Evolutionary conservation across 2,797 vertebrate species (phyloP), one percentile per base, ranked within the genome.

Genomic region (Liasis olivaceus): DNA sequence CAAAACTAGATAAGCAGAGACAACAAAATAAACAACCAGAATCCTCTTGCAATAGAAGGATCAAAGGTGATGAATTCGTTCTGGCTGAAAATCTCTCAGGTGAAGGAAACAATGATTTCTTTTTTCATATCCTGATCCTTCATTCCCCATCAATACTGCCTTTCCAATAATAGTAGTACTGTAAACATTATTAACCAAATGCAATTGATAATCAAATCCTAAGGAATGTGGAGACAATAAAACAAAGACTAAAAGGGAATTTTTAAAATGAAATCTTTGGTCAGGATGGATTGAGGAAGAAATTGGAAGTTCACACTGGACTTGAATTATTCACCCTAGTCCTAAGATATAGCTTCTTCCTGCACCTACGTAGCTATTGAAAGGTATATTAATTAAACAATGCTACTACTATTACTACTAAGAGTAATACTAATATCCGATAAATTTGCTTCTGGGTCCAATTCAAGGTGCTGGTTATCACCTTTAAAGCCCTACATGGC

Each of bases 1-100:
- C 88, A 86, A 93, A 89, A 36, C 87, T 22, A 93, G 69, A 94
- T 93, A 88, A 94, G 72, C 84, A 86, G 64, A 54, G 87, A 92
- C 17, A 47, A 85, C 26, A 92, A 88, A 90, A 93, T 88, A 62
- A 92, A 72, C 72, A 92, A 88, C 93, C 31, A 5, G 69, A 93
- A 90, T n/a, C n/a, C 2, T 36, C 86, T 58, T 36, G 87, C 89
- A 87, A 69, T 2, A 90, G 59, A 62, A 81, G n/a, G 66, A 94
- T 77, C 69, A 89, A 89, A 84, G 69, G 87, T 77, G 42, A 81
- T 63, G 58, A 63, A 84, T 62, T 63, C 87, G 84, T 6, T 7
- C 24, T 26, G 69, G 91, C 22, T 81, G 69, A 88, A 31, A 47
- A 54, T 84, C 58, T 51, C 87, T 89, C 69, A 63, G 42, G 36